Base-by-base conservation (phyloP, 2,797 vertebrate genomes). In the Intellagama lesueurii region DNA sequence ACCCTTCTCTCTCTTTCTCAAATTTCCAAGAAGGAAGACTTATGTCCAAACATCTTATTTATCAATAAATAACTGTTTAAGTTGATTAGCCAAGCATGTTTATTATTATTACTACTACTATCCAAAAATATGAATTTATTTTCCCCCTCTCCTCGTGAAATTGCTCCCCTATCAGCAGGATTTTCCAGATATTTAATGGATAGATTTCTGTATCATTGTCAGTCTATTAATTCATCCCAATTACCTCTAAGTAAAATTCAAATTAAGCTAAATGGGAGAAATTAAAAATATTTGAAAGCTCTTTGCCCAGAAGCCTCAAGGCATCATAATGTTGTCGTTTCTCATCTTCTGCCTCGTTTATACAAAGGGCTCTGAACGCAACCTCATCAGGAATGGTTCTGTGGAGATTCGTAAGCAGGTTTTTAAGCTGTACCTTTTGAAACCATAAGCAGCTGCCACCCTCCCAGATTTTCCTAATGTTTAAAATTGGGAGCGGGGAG, bases 191-290 rank as follows among this genome's bases (percentile, higher is more conserved):
- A 94, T 95, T 75, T 96, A 97, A 97, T 97, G 94, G 96, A 97
- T 96, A 95, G 96, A 96, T 97, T 97, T 96, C 87, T 88, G 93
- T 95, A 95, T 96, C 97, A 97, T 96, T 96, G 96, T 96, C 96
- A 96, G 95, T 96, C 92, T 96, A 97, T 97, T 97, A 97, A 97
- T 97, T 97, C 95, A 97, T 96, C 94, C 95, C 96, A 96, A 97
- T 97, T 97, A 97, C 95, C 94, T 97, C 96, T 96, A 95, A 95
- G 95, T 97, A 96, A 97, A 97, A 97, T 97, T 97, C 96, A 97
- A 96, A 97, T 97, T 95, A 97, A 96, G 95, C 95, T 96, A 97
- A 97, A 97, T 97, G 95, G 95, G 91, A 97, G 95, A 97, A 97
- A 97, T 97, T 96, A 96, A 96, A 96, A 96, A 96, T 96, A 95